Conservation (phyloP, 1,140 invertebrate genomes). For the Heliconius hermathena region DNA sequence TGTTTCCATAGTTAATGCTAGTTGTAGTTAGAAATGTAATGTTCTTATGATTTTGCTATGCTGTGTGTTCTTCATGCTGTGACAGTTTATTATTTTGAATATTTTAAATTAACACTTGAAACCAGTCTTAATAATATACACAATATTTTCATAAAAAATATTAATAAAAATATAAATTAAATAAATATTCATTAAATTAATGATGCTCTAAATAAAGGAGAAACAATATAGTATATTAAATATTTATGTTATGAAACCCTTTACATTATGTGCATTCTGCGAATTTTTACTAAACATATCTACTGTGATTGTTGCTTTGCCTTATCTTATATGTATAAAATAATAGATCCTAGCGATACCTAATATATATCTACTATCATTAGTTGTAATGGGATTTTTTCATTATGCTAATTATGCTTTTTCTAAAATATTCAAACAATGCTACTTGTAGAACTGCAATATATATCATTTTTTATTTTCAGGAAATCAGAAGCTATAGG, state of each 20-base stretch:
- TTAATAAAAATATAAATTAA: background rate
- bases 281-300: background rate
- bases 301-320: background rate
- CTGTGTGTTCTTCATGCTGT: conserved; percentile 12
- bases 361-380: background rate
- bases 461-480: background rate
- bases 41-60: background rate
- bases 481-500: background rate
- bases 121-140: background rate
- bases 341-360: background rate
- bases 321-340: background rate
- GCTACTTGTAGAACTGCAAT: background rate
- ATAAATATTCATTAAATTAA: background rate
- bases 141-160: background rate
- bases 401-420: background rate
- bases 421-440: background rate
- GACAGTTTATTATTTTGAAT: conserved; percentile 23
- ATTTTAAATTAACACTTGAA: background rate
- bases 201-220: background rate
- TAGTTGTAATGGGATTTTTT: no score
- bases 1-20: conserved; percentile 6
- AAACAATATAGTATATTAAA: background rate
- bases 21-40: conserved; percentile 4
- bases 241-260: background rate
- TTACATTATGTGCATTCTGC: background rate